Evolutionary conservation across 1,140 invertebrate genomes (phyloP), one percentile per base, ranked within the genome.

Genomic region (Conus betulinus): DNA sequence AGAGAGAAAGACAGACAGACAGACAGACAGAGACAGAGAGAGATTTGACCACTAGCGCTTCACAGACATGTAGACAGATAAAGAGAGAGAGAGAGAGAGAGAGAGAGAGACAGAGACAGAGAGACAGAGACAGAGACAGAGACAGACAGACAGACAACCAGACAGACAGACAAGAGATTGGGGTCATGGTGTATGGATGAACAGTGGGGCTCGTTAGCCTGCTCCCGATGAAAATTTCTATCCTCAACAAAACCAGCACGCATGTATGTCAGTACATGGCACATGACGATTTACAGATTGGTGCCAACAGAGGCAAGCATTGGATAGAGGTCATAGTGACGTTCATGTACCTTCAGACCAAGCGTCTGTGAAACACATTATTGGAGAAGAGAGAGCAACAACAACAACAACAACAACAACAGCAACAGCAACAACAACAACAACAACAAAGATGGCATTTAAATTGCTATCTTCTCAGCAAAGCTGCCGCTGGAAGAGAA

Each of bases 81-180:
- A 84, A 71, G n/a, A 87, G 15, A 51, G 52, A 82, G 23, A 87
- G 27, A 27, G 60, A 74, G 57, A 71, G 27, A 55, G 85, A 82
- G 79, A 87, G 71, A 55, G 84, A 87, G 85, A 87, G 63, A 27
- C 71, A 55, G 55, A 55, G 53, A 60, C 3, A 84, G 55, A 55
- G 53, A 60, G 25, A 57, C 60, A 60, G 27, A 39, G 27, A 39
- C 6, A 82, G 27, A 39, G 23, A 23, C 6, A 27, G 27, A 55
- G 27, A 74, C 55, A 87, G 85, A 87, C 5, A 74, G 67, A 87
- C 10, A 87, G 17, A 74, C 5, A 39, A 39, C 79, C 7, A n/a
- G 23, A 71, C 11, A 71, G 23, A n/a, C 7, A 71, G 20, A 71
- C 6, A n/a, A 67, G 20, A 27, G 25, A 39, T 3, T 6, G 20